phyloP scores from a whole-genome alignment of 37 sponge, comb jelly and placozoan species.

The Geodia barretti region DNA sequence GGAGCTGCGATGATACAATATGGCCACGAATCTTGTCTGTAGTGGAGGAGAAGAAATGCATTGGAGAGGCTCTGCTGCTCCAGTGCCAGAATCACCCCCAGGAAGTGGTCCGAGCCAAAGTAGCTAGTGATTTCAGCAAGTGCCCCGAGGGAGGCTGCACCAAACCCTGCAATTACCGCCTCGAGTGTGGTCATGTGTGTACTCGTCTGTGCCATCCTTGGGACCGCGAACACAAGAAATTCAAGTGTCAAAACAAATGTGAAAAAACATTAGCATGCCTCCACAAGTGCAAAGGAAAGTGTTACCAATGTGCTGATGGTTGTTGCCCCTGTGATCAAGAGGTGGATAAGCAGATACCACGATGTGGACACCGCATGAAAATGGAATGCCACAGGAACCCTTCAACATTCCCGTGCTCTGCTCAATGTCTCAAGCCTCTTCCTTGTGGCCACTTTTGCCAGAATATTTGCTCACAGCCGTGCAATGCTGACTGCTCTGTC shows the following conservation, averaged over 20 bases:
- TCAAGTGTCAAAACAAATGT: slow-evolving; percentile 61
- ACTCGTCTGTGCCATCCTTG: slow-evolving; percentile 68
- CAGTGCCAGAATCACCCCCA: slow-evolving; percentile 79
- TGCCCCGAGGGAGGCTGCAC: slow-evolving; percentile 86
- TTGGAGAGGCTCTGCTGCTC: slow-evolving; percentile 66
- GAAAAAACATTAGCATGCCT: slow-evolving; percentile 54
- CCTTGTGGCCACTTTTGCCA: slow-evolving; percentile 82
- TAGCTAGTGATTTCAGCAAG: slow-evolving; percentile 64
- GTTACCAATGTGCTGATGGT: slow-evolving; percentile 49
- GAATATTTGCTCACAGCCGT: slow-evolving; percentile 60
- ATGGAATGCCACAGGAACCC: slow-evolving; percentile 42
- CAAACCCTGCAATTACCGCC: slow-evolving; percentile 48
- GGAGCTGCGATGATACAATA: slow-evolving; percentile 36
- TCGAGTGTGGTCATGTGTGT: slow-evolving; percentile 83
- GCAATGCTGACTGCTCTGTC: slow-evolving; percentile 36
- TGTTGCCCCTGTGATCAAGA: slow-evolving; percentile 55
- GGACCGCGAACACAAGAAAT: slow-evolving; percentile 56
- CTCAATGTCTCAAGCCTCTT: slow-evolving; percentile 54
- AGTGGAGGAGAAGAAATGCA: slow-evolving; percentile 36
- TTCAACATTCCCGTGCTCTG: slow-evolving; percentile 20
- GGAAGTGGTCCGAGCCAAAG: neutral
- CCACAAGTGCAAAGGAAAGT: slow-evolving; percentile 68
- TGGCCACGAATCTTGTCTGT: slow-evolving; percentile 72
- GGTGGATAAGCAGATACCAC: slow-evolving; percentile 38
- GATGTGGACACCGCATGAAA: slow-evolving; percentile 54